Evolutionary conservation across 2,797 vertebrate species (phyloP).

Genomic region (Cyprinodon diabolis): DNA sequence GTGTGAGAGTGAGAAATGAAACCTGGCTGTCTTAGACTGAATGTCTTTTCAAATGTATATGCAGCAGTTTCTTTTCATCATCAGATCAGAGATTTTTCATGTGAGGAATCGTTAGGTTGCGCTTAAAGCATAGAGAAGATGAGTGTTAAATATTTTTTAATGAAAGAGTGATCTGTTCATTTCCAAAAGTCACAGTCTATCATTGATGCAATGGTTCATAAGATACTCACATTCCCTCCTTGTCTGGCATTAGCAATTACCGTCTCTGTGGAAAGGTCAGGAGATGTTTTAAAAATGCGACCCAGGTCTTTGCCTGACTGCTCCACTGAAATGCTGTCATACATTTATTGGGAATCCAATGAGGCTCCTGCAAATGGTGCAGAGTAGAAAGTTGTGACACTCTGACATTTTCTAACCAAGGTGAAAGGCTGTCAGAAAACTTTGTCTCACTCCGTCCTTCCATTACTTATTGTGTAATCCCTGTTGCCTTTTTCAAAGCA

Average conservation of each 20-base stretch:
- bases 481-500: neutral
- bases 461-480: slow-evolving; percentile 26
- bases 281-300: slow-evolving; percentile 78
- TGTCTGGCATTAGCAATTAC: slow-evolving; percentile 82
- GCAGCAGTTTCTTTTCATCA: slow-evolving; percentile 55
- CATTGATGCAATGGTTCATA: slow-evolving; percentile 45
- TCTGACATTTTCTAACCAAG: slow-evolving; percentile 65
- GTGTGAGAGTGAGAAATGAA: slow-evolving; percentile 67
- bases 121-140: slow-evolving; percentile 17
- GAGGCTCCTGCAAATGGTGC: slow-evolving; percentile 40
- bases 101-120: slow-evolving; percentile 34
- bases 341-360: slow-evolving; percentile 75
- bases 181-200: slow-evolving; percentile 37
- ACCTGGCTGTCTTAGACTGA: slow-evolving; percentile 39
- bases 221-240: slow-evolving; percentile 71
- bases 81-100: slow-evolving; percentile 14
- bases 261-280: slow-evolving; percentile 78
- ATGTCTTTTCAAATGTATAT: slow-evolving; percentile 48
- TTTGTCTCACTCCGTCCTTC: slow-evolving; percentile 12
- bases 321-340: slow-evolving; percentile 69
- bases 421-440: slow-evolving; percentile 49
- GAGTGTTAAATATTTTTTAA: slow-evolving; percentile 11
- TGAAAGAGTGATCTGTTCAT: slow-evolving; percentile 30
- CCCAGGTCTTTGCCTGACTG: slow-evolving; percentile 63
- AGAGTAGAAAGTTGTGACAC: slow-evolving; percentile 48